Conservation (phyloP, 2,797 vertebrate species). For the Mormyrops attenuatus region DNA sequence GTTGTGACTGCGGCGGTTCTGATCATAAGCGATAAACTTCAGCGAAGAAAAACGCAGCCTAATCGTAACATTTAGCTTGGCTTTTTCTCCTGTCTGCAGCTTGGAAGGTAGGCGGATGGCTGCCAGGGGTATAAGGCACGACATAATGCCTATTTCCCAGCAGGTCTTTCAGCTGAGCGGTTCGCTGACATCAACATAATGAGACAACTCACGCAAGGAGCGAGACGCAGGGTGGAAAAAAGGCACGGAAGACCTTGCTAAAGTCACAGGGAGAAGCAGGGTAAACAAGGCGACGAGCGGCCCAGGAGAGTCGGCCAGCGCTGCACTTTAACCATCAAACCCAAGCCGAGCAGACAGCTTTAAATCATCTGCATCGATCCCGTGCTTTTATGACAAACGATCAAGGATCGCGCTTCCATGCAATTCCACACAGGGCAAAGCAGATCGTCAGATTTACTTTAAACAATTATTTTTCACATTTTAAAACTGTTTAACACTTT, state of each 20-base stretch:
- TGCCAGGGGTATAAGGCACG: not conserved
- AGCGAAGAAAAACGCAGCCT: not conserved
- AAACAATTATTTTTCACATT: not conserved
- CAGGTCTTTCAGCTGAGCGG: constrained; percentile 46
- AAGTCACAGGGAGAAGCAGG: constrained; percentile 28
- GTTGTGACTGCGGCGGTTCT: not conserved
- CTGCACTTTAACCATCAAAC: not conserved
- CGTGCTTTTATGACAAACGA: not conserved
- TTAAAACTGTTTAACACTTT: not conserved
- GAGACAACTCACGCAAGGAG: constrained; percentile 54
- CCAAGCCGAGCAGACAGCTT: not conserved
- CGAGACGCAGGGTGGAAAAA: constrained; percentile 39
- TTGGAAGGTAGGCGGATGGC: not conserved
- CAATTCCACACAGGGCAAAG: not conserved
- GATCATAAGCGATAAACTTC: not conserved
- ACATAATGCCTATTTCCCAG: not conserved
- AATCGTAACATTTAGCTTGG: not conserved
- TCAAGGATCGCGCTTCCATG: not conserved
- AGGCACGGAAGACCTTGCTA: constrained; percentile 32
- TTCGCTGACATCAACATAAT: constrained; percentile 55
- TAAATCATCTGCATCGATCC: not conserved
- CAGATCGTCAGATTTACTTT: not conserved
- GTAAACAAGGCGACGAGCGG: constrained; percentile 55
- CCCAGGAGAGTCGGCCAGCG: not conserved
- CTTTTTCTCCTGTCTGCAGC: not conserved